Conservation (phyloP, 2,888 invertebrate genomes). For the Caenorhabditis doughertyi region DNA sequence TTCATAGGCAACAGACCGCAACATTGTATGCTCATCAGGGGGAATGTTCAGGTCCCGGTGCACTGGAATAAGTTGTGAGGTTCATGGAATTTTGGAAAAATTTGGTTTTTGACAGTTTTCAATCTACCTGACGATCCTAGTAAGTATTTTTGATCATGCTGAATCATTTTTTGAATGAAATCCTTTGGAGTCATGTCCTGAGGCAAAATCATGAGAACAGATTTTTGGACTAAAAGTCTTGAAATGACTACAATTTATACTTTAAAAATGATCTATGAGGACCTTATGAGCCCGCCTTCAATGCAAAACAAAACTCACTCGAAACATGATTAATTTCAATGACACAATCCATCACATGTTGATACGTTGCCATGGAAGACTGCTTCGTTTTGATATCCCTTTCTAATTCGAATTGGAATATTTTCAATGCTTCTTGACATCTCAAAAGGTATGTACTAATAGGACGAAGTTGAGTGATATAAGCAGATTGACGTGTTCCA, state of each 20-base stretch:
- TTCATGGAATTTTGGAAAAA: too few species aligned
- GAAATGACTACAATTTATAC: too few species aligned
- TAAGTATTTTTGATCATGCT: too few species aligned
- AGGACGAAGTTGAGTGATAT: constrained; percentile 68
- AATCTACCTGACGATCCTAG: too few species aligned
- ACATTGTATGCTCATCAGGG: constrained; percentile 73
- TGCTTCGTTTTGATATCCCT: constrained; percentile 56
- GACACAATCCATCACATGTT: constrained; percentile 53
- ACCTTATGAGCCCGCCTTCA: too few species aligned
- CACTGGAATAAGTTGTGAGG: constrained; percentile 56
- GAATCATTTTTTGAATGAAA: too few species aligned
- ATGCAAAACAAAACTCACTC: constrained; percentile 38
- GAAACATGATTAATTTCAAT: constrained; percentile 60
- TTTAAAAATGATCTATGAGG: too few species aligned
- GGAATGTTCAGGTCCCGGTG: constrained; percentile 72
- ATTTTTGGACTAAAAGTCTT: neutral
- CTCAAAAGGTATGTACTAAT: constrained; percentile 65
- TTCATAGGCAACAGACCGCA: constrained; percentile 70
- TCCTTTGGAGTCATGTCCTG: too few species aligned
- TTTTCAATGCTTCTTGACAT: constrained; percentile 66
- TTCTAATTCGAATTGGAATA: constrained; percentile 69
- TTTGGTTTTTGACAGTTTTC: too few species aligned
- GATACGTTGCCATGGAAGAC: constrained; percentile 44
- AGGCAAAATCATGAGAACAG: too few species aligned
- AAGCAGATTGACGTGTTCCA: constrained; percentile 72